Conservation (phyloP, 1,140 invertebrate genomes). For the Cydia amplana region DNA sequence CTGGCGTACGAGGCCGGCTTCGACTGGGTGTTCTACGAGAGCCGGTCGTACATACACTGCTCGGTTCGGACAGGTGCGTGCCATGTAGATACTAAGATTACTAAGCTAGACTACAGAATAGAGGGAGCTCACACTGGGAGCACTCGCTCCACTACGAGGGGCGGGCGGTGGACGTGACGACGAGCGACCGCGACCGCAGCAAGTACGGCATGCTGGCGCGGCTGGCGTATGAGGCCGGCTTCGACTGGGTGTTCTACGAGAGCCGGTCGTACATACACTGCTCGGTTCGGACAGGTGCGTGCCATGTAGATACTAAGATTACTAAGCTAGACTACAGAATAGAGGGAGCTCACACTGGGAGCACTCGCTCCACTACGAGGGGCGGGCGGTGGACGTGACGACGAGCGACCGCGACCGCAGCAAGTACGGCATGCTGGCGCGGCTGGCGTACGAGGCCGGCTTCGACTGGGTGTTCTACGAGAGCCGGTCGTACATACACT, state of each 20-base stretch:
- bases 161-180: conserved; percentile 96
- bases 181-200: conserved; percentile 93
- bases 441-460: conserved; percentile 97
- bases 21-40: conserved; percentile 99
- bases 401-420: conserved; percentile 95
- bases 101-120: too few relatives aligned
- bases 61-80: background rate
- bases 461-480: conserved; percentile 99
- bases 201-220: conserved; percentile 98
- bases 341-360: conserved; percentile 86
- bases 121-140: conserved; percentile 86
- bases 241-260: conserved; percentile 99
- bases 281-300: conserved; percentile 35
- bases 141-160: conserved; percentile 97
- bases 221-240: conserved; percentile 97
- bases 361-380: conserved; percentile 96
- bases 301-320: too few relatives aligned
- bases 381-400: conserved; percentile 96
- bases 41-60: conserved; percentile 96
- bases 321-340: too few relatives aligned
- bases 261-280: conserved; percentile 96
- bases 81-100: too few relatives aligned
- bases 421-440: conserved; percentile 97
- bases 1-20: conserved; percentile 98
- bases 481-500: conserved; percentile 96